Base-by-base conservation (phyloP, 1,140 invertebrate species). In the Hycleus cichorii region DNA sequence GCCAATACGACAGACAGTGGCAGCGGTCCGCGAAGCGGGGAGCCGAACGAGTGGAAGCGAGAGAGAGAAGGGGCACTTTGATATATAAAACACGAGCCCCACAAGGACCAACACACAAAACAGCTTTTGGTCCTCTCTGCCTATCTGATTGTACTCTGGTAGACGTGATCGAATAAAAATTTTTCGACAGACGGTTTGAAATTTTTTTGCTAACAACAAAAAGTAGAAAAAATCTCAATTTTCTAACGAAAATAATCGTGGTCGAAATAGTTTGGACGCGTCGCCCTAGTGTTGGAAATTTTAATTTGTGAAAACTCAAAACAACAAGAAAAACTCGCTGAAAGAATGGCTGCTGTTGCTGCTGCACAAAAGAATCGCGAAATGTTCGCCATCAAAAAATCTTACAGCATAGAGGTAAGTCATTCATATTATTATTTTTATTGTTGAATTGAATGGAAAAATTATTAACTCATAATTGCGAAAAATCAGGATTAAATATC, bases 391-490 rank as follows among this genome's bases (percentile, higher is more conserved):
- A 93, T 93, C 78, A 93, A 94, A 78, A 95, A 95, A 75, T 93
- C 91, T 64, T 96, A 95, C 83, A 95, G 92, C 80, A 93, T 95
- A 74, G 93, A 95, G 90, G 93, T 95, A 79, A 88, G 87, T 81
- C 39, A 10, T 12, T 45, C 11, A 24, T 32, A 42, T 9, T 4
- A n/a, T 42, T 18, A 18, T 18, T 18, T 1, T 18, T 18, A 18
- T 18, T 18, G 18, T 1, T 18, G 18, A 18, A 18, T 18, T 18
- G 18, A 18, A 18, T 18, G 18, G 18, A 18, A 18, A 18, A 18
- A 18, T 18, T 18, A 18, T 18, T 18, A 18, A 18, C 18, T 18
- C 18, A 18, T 18, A 18, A 18, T 18, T 42, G 10, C 40, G 40
- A n/a, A 42, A n/a, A 42, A 10, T 24, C n/a, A 24, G 18, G 8